These are phyloP conservation scores for Characodon lateralis DNA, from an alignment of 2,797 vertebrate species.

Conservation along the genomic window DNA sequence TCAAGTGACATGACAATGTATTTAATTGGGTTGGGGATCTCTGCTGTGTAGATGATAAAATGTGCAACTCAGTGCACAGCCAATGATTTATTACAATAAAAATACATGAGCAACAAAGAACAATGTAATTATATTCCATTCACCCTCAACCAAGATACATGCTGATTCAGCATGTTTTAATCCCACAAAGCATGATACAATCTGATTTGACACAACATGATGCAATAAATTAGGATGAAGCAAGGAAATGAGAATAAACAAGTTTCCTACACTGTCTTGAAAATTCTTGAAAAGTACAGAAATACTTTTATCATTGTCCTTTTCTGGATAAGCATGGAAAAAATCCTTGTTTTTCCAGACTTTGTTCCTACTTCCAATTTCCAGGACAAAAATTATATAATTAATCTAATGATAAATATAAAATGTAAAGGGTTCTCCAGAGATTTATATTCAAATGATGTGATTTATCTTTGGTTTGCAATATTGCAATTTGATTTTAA, in stretches of 20 bases:
- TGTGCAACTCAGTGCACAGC: neutral
- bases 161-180: neutral
- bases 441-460: too few relatives aligned
- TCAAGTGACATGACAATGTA: neutral
- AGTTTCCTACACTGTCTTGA: neutral
- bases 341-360: too few relatives aligned
- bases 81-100: too few relatives aligned
- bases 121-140: neutral
- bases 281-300: neutral
- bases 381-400: neutral
- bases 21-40: neutral
- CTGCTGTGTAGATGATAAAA: neutral
- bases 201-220: neutral
- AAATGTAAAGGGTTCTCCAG: neutral
- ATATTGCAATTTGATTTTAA: too few relatives aligned
- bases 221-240: neutral
- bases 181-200: neutral
- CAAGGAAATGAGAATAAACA: neutral
- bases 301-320: too few relatives aligned
- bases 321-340: too few relatives aligned
- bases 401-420: neutral
- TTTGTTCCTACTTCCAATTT: neutral
- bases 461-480: too few relatives aligned
- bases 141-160: too few relatives aligned
- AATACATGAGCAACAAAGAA: too few relatives aligned